Evolutionary conservation across 2,888 invertebrate genomes (phyloP).

Genomic region (Iselma pallidipennis): DNA sequence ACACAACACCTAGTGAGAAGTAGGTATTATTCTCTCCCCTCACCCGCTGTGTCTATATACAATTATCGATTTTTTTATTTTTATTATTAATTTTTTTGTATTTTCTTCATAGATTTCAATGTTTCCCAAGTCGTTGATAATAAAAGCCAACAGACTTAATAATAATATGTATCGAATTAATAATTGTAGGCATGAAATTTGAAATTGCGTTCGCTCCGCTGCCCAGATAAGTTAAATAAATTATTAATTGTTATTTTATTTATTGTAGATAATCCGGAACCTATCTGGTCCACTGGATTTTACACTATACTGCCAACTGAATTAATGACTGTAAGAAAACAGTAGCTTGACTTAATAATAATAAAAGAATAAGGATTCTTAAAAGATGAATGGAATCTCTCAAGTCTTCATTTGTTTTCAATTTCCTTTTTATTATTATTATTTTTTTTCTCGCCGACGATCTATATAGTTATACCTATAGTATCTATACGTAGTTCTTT

Average conservation of each 20-base stretch:
- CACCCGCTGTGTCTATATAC: too few species aligned
- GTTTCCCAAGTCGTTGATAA: conserved; percentile 7
- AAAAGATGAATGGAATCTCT: conserved; percentile 38
- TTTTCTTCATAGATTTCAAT: conserved; percentile 9
- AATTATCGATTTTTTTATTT: too few species aligned
- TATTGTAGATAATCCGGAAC: conserved; percentile 35
- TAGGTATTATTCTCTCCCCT: too few species aligned
- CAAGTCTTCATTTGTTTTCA: conserved; percentile 39
- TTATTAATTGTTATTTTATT: conserved; percentile 43
- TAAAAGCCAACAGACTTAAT: conserved; percentile 27
- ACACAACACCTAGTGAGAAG: conserved; percentile 12
- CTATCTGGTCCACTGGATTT: conserved; percentile 34
- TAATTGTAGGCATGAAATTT: conserved; percentile 56
- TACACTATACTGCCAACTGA: conserved; percentile 39
- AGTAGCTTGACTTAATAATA: conserved; percentile 47
- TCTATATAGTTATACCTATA: too few species aligned
- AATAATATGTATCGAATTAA: conserved; percentile 54
- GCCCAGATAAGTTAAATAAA: conserved; percentile 40
- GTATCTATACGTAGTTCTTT: not conserved
- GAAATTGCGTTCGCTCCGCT: conserved; percentile 51
- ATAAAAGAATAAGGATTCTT: not conserved
- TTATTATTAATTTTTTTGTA: too few species aligned
- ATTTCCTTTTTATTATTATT: conserved; percentile 27
- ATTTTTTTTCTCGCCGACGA: conserved; percentile 21
- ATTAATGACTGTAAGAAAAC: conserved; percentile 47